Conservation (phyloP, 2,888 invertebrate species). For the Alsophila aescularia region DNA sequence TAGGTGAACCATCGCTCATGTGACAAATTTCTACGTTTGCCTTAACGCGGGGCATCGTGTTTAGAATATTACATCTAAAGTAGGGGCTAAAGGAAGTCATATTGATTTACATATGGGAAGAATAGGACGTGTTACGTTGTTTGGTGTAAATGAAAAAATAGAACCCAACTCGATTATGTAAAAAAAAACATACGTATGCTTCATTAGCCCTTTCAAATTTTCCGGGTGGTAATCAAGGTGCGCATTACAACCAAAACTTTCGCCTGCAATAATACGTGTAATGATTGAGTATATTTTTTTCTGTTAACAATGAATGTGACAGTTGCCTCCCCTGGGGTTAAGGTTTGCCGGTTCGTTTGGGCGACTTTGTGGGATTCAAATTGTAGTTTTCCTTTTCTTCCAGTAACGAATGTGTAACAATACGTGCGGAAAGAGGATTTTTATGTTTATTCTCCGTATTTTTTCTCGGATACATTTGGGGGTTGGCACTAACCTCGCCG, state of each 20-base stretch:
- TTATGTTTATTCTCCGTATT: constrained; percentile 57
- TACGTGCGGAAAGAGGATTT: constrained; percentile 76
- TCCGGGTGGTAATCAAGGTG: constrained; percentile 17
- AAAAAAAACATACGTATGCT: neutral
- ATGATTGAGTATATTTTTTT: constrained; percentile 55
- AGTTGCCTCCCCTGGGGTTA: constrained; percentile 60
- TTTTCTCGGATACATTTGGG: constrained; percentile 67
- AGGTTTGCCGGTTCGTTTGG: constrained; percentile 79
- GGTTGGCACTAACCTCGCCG: constrained; percentile 56
- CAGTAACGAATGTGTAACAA: constrained; percentile 76
- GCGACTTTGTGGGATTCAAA: constrained; percentile 74
- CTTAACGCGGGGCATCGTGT: constrained; percentile 81
- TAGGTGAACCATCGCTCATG: constrained; percentile 84
- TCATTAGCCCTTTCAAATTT: neutral
- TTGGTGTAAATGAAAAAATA: constrained; percentile 46
- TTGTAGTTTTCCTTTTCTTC: constrained; percentile 71
- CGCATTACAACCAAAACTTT: constrained; percentile 10
- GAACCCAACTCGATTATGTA: neutral
- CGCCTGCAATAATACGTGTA: constrained; percentile 41
- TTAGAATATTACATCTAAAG: constrained; percentile 79
- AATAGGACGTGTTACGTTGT: constrained; percentile 48
- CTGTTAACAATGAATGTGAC: constrained; percentile 59
- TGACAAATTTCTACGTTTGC: constrained; percentile 85
- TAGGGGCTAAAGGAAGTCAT: constrained; percentile 64
- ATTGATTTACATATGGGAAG: constrained; percentile 76